Percentiles rank a stretch among this genome's conserved stretches.
phyloP scores from a whole-genome alignment of 2,113 vertebrate genomes.

The Pampusana beccarii region DNA sequence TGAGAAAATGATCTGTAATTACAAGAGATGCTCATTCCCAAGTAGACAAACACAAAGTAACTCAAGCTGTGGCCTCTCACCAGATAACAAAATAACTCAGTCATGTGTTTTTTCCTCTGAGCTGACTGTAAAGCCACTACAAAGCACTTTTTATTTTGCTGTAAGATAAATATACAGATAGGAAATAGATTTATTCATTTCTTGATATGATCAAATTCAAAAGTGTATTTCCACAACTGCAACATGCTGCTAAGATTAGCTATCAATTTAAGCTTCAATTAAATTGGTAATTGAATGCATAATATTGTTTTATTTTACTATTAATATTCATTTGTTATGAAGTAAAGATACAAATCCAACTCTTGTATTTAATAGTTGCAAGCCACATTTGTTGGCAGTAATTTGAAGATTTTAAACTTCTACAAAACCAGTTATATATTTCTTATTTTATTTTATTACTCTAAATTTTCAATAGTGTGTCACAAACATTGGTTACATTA shows the following conservation, averaged over 20 bases:
- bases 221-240: not conserved
- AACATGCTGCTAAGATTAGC: not conserved
- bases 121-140: not conserved
- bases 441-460: not conserved
- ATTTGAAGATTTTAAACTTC: not conserved
- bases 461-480: not conserved
- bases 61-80: not conserved
- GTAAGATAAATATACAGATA: not conserved
- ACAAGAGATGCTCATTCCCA: not conserved
- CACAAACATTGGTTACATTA: not conserved
- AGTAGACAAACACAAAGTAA: not conserved
- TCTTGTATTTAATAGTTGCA: not conserved
- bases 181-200: not conserved
- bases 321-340: not conserved
- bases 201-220: not conserved
- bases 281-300: not conserved
- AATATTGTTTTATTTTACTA: not conserved
- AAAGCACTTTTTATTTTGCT: not conserved
- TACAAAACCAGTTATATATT: not conserved
- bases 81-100: not conserved
- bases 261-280: not conserved
- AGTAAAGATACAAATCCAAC: not conserved
- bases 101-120: not conserved
- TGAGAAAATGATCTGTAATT: not conserved
- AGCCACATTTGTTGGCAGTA: not conserved